A percentile compares a stretch with the other conserved stretches of the same genome.
phyloP scores from a whole-genome alignment of 2,113 vertebrate genomes.

The Balaeniceps rex region DNA sequence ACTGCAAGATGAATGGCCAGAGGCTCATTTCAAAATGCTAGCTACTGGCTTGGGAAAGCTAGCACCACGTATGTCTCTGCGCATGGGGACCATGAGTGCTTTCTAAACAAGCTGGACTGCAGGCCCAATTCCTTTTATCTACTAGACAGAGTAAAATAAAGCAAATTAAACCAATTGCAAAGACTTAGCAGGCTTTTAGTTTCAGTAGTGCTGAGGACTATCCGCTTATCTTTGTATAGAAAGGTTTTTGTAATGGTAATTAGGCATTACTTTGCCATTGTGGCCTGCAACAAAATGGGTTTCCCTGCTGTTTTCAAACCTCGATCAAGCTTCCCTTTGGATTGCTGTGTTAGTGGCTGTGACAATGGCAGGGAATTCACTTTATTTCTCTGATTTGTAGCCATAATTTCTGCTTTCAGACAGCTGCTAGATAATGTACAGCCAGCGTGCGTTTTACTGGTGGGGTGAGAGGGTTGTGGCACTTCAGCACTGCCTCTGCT shows the following conservation, averaged over 20 bases:
- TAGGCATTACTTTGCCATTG: background rate
- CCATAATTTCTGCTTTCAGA: background rate
- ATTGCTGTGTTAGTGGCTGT: background rate
- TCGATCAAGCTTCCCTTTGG: background rate
- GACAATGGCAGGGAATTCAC: background rate
- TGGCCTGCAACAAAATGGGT: background rate
- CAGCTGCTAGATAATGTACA: background rate
- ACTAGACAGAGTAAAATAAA: background rate
- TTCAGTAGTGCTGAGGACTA: background rate
- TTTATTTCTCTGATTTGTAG: background rate
- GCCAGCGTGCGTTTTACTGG: background rate
- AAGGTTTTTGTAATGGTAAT: background rate
- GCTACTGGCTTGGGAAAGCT: background rate
- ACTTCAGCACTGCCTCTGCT: background rate
- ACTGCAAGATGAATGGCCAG: background rate
- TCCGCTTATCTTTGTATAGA: background rate
- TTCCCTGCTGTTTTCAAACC: background rate
- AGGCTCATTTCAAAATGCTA: fast-evolving
- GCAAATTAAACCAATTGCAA: background rate
- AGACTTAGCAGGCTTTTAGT: background rate
- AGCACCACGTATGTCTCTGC: fast-evolving
- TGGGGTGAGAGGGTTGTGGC: background rate
- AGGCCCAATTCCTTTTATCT: background rate
- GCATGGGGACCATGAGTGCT: fast-evolving
- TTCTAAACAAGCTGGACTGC: background rate